Evolutionary conservation across 2,888 invertebrate species (phyloP).

Genomic region (Seira ritae): DNA sequence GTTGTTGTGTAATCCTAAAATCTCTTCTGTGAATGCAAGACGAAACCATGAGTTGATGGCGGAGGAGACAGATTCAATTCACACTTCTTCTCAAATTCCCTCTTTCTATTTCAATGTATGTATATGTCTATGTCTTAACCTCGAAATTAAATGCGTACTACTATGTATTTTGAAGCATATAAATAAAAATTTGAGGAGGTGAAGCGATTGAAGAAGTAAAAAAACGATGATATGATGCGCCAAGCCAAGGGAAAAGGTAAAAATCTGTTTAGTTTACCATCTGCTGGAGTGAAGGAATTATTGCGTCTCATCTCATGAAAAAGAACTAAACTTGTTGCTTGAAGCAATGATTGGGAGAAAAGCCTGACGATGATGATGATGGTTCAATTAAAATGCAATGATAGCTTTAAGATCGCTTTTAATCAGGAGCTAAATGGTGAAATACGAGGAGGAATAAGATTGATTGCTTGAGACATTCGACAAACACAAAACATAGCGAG

Average conservation of each 20-base stretch:
- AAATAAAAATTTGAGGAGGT: not conserved
- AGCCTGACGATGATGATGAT: not conserved
- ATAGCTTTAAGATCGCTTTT: not conserved
- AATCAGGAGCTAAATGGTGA: too few relatives aligned
- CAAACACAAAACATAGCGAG: not conserved
- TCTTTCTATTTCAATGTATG: not conserved
- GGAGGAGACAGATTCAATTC: constrained; percentile 13
- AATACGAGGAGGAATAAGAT: not conserved
- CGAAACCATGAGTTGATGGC: not conserved
- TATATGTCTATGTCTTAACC: not conserved
- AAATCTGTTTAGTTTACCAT: constrained; percentile 30
- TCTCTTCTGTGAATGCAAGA: not conserved
- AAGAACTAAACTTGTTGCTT: constrained; percentile 22
- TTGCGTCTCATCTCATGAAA: not conserved
- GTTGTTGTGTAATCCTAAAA: not conserved
- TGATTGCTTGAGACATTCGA: not conserved
- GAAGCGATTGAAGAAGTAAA: constrained; percentile 18
- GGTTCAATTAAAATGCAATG: not conserved
- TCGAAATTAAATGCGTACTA: not conserved
- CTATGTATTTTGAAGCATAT: not conserved
- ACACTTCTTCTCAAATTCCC: constrained; percentile 19
- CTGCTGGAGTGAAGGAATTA: constrained; percentile 8
- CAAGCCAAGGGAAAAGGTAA: constrained; percentile 17
- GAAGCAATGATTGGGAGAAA: not conserved
- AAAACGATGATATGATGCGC: not conserved